Conservation (phyloP, 2,888 invertebrate genomes). For the Nebria salina region DNA sequence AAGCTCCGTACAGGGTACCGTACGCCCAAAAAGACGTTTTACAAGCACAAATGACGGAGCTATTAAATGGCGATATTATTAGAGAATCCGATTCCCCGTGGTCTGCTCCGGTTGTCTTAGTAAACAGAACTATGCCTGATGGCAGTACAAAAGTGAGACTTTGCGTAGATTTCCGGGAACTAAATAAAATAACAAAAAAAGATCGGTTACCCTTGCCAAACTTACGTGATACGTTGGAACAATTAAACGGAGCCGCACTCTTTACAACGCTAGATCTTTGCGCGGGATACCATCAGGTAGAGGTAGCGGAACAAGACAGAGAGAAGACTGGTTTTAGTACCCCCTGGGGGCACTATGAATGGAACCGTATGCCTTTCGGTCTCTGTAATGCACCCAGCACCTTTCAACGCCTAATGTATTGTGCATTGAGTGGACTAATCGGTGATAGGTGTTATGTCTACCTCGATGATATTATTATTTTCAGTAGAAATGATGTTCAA, state of each 20-base stretch:
- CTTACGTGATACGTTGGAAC: conserved; percentile 51
- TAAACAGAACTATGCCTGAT: conserved; percentile 52
- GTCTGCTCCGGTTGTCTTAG: conserved; percentile 54
- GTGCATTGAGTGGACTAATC: conserved; percentile 50
- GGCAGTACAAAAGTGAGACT: conserved; percentile 48
- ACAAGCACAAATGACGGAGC: conserved; percentile 42
- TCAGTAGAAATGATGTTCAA: conserved; percentile 3
- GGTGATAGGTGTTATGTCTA: conserved; percentile 47
- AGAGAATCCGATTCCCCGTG: conserved; percentile 53
- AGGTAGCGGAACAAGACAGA: conserved; percentile 45
- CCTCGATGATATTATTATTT: conserved; percentile 21
- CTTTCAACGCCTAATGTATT: conserved; percentile 53
- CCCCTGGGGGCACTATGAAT: conserved; percentile 50
- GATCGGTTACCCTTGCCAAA: conserved; percentile 49
- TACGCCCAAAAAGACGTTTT: conserved; percentile 3
- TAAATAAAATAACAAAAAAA: conserved; percentile 46
- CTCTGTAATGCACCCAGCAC: conserved; percentile 45
- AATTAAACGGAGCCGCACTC: too few species aligned
- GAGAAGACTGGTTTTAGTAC: conserved; percentile 50
- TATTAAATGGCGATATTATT: conserved; percentile 50
- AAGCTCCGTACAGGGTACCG: conserved; percentile 10
- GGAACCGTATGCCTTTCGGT: conserved; percentile 52
- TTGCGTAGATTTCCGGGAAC: conserved; percentile 47
- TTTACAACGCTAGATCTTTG: too few species aligned
- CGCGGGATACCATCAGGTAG: conserved; percentile 52